Conservation (phyloP, 2,888 invertebrate genomes). For the Meliscaeva auricollis region DNA sequence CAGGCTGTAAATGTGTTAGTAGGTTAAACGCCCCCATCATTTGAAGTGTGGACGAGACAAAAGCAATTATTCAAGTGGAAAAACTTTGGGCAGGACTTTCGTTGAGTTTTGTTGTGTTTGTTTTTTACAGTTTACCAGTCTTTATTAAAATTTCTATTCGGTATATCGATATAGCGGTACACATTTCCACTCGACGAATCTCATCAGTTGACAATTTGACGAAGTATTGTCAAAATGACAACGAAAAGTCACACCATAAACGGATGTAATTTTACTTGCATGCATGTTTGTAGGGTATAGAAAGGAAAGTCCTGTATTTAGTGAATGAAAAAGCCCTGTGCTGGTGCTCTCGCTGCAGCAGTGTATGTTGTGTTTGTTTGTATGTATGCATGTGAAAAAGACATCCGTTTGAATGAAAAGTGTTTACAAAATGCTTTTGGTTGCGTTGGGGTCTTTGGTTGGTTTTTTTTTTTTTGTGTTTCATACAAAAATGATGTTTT, state of each 20-base stretch:
- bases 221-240: conserved; percentile 54
- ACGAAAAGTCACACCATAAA: conserved; percentile 43
- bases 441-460: conserved; percentile 4
- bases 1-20: conserved; percentile 58
- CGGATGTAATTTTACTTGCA: conserved; percentile 38
- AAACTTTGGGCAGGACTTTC: conserved; percentile 71
- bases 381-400: conserved; percentile 11
- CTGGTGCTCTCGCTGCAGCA: background rate
- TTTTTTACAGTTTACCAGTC: background rate
- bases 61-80: conserved; percentile 70
- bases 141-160: conserved; percentile 33
- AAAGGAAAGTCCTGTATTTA: conserved; percentile 31
- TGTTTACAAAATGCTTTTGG: conserved; percentile 33
- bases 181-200: background rate
- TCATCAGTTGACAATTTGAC: conserved; percentile 56
- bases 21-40: conserved; percentile 76
- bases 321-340: conserved; percentile 19
- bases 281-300: background rate
- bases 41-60: conserved; percentile 69
- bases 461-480: background rate
- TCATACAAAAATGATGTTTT: conserved; percentile 6
- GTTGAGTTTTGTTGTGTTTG: conserved; percentile 56
- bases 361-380: background rate
- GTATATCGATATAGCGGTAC: conserved; percentile 5
- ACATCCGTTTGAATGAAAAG: conserved; percentile 40